Conservation (phyloP, 1,140 invertebrate species). For the Heliconius himera region DNA sequence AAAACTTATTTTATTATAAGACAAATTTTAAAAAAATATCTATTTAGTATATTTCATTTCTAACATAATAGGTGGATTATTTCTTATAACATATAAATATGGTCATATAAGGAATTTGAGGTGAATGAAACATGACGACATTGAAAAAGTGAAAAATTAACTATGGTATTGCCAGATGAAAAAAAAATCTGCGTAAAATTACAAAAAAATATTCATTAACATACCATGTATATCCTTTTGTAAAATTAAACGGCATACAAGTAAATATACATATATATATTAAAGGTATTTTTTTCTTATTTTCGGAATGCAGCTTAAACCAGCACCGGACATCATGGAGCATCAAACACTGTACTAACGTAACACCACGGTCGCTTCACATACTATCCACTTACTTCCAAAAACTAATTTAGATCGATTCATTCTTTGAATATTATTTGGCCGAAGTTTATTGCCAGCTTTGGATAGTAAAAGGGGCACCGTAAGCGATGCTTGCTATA, state of each 20-base stretch:
- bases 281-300: constrained; percentile 47
- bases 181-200: too few species aligned
- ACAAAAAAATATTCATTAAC: too few species aligned
- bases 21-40: too few species aligned
- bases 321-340: constrained; percentile 58
- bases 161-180: too few species aligned
- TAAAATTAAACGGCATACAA: too few species aligned
- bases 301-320: constrained; percentile 78
- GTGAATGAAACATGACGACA: neutral
- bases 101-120: neutral
- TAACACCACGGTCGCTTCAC: constrained; percentile 45
- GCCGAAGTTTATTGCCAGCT: neutral
- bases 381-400: constrained; percentile 25
- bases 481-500: constrained; percentile 53
- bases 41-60: neutral
- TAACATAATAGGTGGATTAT: neutral
- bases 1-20: too few species aligned
- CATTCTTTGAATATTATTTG: neutral
- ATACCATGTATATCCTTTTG: too few species aligned
- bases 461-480: constrained; percentile 50
- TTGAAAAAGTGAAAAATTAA: neutral
- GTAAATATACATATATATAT: constrained; percentile 13
- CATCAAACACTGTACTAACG: constrained; percentile 53
- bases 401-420: neutral
- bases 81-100: neutral